These are phyloP conservation scores for Pilophorus perplexus DNA, from an alignment of 2,888 invertebrate species.

Conservation along the genomic window DNA sequence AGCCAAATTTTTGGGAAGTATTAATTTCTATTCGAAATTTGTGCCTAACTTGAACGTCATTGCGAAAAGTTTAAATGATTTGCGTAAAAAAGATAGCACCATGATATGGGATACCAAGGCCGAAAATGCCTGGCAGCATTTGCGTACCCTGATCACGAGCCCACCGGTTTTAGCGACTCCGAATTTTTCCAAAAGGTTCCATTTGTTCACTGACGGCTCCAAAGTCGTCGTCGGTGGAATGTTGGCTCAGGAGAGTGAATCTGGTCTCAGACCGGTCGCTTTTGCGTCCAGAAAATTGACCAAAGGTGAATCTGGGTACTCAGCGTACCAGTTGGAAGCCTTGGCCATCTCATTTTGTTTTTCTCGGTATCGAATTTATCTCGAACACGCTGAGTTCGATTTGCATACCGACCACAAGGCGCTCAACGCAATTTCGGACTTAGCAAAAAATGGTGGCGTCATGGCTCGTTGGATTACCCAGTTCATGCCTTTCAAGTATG, in stretches of 20 bases:
- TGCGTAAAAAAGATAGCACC: constrained; percentile 38
- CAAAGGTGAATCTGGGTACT: not conserved
- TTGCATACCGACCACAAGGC: constrained; percentile 16
- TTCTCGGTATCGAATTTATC: not conserved
- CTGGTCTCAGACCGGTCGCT: constrained; percentile 13
- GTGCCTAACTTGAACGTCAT: constrained; percentile 46
- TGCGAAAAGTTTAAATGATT: constrained; percentile 46
- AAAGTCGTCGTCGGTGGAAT: constrained; percentile 13
- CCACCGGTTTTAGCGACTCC: constrained; percentile 27
- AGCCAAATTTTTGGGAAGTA: no score
- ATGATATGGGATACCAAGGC: constrained; percentile 16
- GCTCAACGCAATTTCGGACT: constrained; percentile 4
- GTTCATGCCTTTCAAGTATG: constrained; percentile 11
- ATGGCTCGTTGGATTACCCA: constrained; percentile 7
- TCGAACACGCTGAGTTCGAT: constrained; percentile 4
- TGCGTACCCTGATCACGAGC: constrained; percentile 6
- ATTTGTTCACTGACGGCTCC: constrained; percentile 16
- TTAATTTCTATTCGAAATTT: constrained; percentile 49
- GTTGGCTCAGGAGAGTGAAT: not conserved
- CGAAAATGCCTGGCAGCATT: constrained; percentile 23
- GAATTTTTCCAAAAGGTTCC: constrained; percentile 21
- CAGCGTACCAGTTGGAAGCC: constrained; percentile 22
- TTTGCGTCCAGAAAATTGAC: not conserved
- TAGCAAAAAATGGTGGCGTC: constrained; percentile 18
- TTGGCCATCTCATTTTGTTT: constrained; percentile 10